Conservation (phyloP, 2,888 invertebrate genomes). For the Noctua comes region DNA sequence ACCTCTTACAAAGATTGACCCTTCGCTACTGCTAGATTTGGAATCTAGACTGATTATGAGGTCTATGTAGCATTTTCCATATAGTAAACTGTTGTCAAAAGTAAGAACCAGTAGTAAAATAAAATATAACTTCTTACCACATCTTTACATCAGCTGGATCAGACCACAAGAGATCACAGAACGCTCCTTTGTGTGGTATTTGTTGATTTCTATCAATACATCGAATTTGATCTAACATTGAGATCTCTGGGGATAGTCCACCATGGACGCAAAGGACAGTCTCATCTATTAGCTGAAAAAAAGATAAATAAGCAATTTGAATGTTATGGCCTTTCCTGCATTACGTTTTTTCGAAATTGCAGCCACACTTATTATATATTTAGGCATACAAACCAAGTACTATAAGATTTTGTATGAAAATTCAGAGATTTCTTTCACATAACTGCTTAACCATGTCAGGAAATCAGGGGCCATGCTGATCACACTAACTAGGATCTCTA, state of each 20-base stretch:
- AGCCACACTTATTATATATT: background rate
- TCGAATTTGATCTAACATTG: slow-evolving; percentile 98
- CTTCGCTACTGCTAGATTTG: no score
- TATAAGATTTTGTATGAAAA: background rate
- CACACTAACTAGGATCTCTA: background rate
- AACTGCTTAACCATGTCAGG: background rate
- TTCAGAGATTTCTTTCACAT: background rate
- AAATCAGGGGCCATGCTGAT: background rate
- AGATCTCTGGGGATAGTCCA: slow-evolving; percentile 98
- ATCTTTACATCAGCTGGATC: slow-evolving; percentile 99
- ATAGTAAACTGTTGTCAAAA: background rate
- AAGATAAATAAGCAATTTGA: background rate
- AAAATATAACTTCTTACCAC: slow-evolving; percentile 91
- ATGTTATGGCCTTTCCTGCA: background rate
- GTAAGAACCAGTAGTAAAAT: background rate
- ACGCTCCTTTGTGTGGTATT: slow-evolving; percentile 99
- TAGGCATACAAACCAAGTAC: background rate
- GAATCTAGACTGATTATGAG: background rate
- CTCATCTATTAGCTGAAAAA: slow-evolving; percentile 97
- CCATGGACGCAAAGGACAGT: slow-evolving; percentile 99
- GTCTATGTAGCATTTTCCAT: background rate
- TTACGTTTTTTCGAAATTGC: background rate
- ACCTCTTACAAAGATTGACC: no score
- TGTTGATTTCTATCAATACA: slow-evolving; percentile 98
- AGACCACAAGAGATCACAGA: slow-evolving; percentile 99